Evolutionary conservation across 1,140 invertebrate species (phyloP).

Genomic region (Leptopilina boulardi): DNA sequence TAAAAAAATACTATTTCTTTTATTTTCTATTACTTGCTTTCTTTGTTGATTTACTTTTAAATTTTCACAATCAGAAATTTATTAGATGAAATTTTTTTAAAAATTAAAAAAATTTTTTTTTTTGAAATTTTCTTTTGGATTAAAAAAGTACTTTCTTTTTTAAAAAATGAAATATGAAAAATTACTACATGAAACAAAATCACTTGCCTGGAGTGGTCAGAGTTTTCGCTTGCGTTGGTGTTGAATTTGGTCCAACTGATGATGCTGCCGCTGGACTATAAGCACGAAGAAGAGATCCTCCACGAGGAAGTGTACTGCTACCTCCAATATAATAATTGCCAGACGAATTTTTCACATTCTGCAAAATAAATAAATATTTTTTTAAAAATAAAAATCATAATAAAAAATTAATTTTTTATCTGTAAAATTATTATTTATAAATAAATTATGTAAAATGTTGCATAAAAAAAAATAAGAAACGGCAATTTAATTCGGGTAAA

Average conservation of each 20-base stretch:
- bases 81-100: too few species aligned
- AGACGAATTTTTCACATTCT: slow-evolving; percentile 74
- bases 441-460: too few species aligned
- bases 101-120: too few species aligned
- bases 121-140: not conserved
- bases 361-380: slow-evolving; percentile 54
- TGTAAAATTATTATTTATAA: not conserved
- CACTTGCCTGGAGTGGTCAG: slow-evolving; percentile 68
- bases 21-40: not conserved
- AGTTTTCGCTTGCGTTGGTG: slow-evolving; percentile 65
- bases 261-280: slow-evolving; percentile 81
- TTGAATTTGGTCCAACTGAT: slow-evolving; percentile 64
- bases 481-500: not conserved
- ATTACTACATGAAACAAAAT: not conserved
- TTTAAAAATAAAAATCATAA: not conserved
- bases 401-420: too few species aligned
- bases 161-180: not conserved
- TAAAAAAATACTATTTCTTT: too few species aligned
- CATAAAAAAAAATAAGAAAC: slow-evolving; percentile 22
- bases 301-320: slow-evolving; percentile 79
- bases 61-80: too few species aligned
- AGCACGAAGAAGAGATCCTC: slow-evolving; percentile 80
- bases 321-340: slow-evolving; percentile 80
- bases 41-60: too few species aligned
- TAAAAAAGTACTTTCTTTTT: not conserved